Conservation (phyloP, 2,888 invertebrate genomes). For the Acanthopleura granulata region DNA sequence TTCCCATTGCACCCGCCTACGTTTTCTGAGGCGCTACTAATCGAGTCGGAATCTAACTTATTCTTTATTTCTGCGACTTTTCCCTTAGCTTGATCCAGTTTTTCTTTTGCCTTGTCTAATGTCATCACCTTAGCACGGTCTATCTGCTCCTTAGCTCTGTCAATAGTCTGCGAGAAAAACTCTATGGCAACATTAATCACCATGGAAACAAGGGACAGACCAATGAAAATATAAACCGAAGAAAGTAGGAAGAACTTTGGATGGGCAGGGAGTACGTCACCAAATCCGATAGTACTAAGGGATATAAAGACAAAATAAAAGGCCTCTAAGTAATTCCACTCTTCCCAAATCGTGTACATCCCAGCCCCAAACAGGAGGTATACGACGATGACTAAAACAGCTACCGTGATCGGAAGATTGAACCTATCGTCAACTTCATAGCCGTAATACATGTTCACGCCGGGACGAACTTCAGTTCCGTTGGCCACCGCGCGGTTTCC, state of each 20-base stretch:
- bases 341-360: slow-evolving; percentile 76
- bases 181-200: slow-evolving; percentile 89
- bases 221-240: slow-evolving; percentile 93
- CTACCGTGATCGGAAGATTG: slow-evolving; percentile 92
- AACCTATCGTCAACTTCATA: slow-evolving; percentile 79
- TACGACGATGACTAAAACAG: slow-evolving; percentile 83
- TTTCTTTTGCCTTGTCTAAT: slow-evolving; percentile 34
- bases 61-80: slow-evolving; percentile 24
- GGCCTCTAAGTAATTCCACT: slow-evolving; percentile 92
- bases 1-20: background rate
- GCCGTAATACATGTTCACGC: slow-evolving; percentile 31
- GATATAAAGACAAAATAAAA: slow-evolving; percentile 98
- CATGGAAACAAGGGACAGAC: slow-evolving; percentile 95
- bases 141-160: slow-evolving; percentile 49
- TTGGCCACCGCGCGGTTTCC: background rate
- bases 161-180: slow-evolving; percentile 47
- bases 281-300: slow-evolving; percentile 97
- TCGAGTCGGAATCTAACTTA: slow-evolving; percentile 1
- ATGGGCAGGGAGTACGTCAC: slow-evolving; percentile 89
- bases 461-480: slow-evolving; percentile 16
- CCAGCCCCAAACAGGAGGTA: slow-evolving; percentile 91
- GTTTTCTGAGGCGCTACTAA: background rate
- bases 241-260: slow-evolving; percentile 91
- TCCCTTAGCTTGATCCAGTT: slow-evolving; percentile 35
- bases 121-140: slow-evolving; percentile 36